Percentiles rank a stretch among this genome's conserved stretches.
phyloP scores from a whole-genome alignment of 2,797 vertebrate genomes.

The Chiroxiphia lanceolata region DNA sequence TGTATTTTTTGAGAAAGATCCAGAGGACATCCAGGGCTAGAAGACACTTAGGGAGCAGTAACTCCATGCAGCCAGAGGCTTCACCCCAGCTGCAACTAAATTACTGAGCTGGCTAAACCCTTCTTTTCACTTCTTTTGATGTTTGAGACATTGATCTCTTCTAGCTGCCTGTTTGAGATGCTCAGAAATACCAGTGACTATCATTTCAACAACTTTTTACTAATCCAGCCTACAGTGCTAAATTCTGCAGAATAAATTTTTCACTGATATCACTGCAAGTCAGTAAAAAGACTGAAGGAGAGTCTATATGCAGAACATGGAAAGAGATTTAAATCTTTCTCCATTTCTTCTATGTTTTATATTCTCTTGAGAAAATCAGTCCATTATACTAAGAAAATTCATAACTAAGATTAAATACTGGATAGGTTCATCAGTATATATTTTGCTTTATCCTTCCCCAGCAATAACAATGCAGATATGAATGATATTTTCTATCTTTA shows the following conservation, averaged over 20 bases:
- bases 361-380: neutral
- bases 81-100: neutral
- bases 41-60: neutral
- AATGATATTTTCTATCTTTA: neutral
- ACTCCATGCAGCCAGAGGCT: neutral
- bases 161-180: neutral
- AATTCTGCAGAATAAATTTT: neutral
- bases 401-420: neutral
- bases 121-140: neutral
- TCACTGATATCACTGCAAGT: neutral
- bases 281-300: neutral
- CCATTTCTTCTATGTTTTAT: neutral
- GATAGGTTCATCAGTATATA: neutral
- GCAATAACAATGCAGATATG: neutral
- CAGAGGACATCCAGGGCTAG: neutral
- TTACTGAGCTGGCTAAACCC: neutral
- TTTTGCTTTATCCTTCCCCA: neutral
- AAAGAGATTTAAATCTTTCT: neutral
- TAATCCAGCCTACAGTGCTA: neutral
- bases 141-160: neutral
- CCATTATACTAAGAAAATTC: neutral
- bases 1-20: neutral
- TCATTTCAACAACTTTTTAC: neutral
- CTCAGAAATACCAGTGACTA: neutral
- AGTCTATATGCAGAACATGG: neutral